These are phyloP conservation scores for Gasterosteus aculeatus DNA, from an alignment of 2,113 vertebrate species.

Conservation along the genomic window DNA sequence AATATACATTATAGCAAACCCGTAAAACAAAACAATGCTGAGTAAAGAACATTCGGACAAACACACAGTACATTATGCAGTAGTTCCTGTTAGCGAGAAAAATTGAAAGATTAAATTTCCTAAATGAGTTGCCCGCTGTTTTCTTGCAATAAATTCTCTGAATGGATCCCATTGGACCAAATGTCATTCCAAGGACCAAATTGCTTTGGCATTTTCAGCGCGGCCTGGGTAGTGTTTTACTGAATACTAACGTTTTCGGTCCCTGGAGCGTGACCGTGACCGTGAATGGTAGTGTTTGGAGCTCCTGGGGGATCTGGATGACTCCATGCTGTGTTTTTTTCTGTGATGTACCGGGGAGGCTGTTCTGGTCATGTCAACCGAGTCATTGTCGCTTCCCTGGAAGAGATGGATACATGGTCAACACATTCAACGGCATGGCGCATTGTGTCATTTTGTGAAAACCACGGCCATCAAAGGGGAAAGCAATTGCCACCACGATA, in stretches of 20 bases:
- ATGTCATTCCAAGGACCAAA: neutral
- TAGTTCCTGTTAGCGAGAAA: neutral
- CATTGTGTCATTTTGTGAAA: neutral
- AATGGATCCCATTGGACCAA: neutral
- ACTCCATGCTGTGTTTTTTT: constrained; percentile 88
- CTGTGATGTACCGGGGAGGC: constrained; percentile 85
- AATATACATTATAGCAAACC: neutral
- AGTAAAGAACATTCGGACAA: neutral
- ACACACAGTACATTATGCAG: neutral
- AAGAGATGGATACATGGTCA: constrained; percentile 13
- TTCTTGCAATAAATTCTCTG: neutral
- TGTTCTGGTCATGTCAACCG: constrained; percentile 83
- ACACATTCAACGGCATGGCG: neutral
- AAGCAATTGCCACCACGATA: neutral
- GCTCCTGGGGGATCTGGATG: constrained; percentile 88
- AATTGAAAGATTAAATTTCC: too few relatives aligned
- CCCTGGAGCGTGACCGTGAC: constrained; percentile 90
- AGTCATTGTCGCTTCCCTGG: constrained; percentile 90
- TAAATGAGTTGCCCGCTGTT: neutral
- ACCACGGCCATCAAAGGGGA: too few relatives aligned
- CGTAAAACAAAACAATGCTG: neutral
- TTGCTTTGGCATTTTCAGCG: neutral
- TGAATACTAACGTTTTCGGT: constrained; percentile 85
- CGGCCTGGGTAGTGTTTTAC: neutral
- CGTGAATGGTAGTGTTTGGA: constrained; percentile 93